Base-by-base conservation (phyloP, 1,140 invertebrate genomes). In the Myzus persicae region DNA sequence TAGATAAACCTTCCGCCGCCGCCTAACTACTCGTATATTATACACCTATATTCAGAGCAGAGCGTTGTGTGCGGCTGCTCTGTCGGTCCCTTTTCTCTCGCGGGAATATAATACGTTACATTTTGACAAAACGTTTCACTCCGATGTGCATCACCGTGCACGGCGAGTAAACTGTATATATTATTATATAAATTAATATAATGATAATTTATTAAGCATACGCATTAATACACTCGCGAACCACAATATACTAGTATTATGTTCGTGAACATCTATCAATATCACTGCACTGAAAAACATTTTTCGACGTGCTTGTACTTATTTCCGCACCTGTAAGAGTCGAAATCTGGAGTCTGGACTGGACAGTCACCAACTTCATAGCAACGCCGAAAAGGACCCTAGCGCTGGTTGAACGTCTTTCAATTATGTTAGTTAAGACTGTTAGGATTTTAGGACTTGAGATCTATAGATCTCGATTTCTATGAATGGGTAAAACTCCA, bases 91-190 rank as follows among this genome's bases (percentile, higher is more conserved):
- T 92, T 92, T 84, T 38, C n/a, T n/a, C 59, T 22, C 42, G 18
- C 51, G 51, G 31, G 44, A 22, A 76, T 76, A 90, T 82, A 51
- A 51, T 51, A 46, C 26, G 91, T 92, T 92, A 44, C 26, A 92
- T 48, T 92, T 84, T 92, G 91, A 92, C 91, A 92, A 44, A 84
- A 84, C 46, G 91, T 92, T 84, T 51, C 48, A 22, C 91, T 20
- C 36, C 42, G 22, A 89, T 38, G 38, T 14, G 36, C 48, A 51
- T 51, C 36, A 9, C 38, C 18, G 36, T 38, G 36, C n/a, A 5
- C n/a, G 31, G 0, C n/a, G 31, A 0, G 20, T 22, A 82, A 5
- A 51, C 48, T 44, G 9, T 46, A n/a, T 48, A 88, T 46, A 40
- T 40, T 85, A 88, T 88, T n/a, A 88, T 88, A 44, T n/a, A n/a